These are phyloP conservation scores for Polyploca ridens DNA, from an alignment of 2,888 invertebrate genomes.

Conservation along the genomic window DNA sequence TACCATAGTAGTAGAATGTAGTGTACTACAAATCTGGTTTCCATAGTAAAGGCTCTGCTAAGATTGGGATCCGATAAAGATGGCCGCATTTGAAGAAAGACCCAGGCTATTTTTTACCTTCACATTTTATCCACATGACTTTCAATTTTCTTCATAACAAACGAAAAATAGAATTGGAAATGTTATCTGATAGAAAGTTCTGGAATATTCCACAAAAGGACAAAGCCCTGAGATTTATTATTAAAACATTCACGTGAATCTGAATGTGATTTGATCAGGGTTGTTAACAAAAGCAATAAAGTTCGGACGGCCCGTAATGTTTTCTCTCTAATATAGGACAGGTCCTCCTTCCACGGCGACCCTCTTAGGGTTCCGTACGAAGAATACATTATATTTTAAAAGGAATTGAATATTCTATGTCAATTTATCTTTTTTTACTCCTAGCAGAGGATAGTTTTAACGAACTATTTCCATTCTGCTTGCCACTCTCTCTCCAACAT, in stretches of 20 bases:
- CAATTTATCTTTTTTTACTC: too few species aligned
- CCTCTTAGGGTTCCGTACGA: constrained; percentile 17
- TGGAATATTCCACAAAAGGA: constrained; percentile 14
- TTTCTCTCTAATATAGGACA: constrained; percentile 36
- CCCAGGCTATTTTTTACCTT: too few species aligned
- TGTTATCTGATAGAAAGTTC: not conserved
- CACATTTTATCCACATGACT: too few species aligned
- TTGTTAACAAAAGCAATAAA: constrained; percentile 46
- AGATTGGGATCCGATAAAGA: too few species aligned
- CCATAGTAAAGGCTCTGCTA: too few species aligned
- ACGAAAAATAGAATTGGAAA: not conserved
- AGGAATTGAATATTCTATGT: too few species aligned
- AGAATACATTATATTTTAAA: not conserved
- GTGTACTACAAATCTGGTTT: too few species aligned
- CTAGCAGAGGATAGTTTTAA: too few species aligned
- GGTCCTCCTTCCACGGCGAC: constrained; percentile 30
- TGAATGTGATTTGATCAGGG: constrained; percentile 37
- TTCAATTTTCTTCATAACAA: not conserved
- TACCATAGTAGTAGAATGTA: too few species aligned
- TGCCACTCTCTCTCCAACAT: too few species aligned
- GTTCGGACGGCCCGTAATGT: constrained; percentile 26
- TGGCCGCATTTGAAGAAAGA: too few species aligned
- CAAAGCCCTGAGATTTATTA: constrained; percentile 14
- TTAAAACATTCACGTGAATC: constrained; percentile 27
- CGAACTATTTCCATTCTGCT: too few species aligned